A percentile compares a stretch with the other conserved stretches of the same genome.
Conservation (phyloP, 2,888 invertebrate species). For the Holacanthella duospinosa region DNA sequence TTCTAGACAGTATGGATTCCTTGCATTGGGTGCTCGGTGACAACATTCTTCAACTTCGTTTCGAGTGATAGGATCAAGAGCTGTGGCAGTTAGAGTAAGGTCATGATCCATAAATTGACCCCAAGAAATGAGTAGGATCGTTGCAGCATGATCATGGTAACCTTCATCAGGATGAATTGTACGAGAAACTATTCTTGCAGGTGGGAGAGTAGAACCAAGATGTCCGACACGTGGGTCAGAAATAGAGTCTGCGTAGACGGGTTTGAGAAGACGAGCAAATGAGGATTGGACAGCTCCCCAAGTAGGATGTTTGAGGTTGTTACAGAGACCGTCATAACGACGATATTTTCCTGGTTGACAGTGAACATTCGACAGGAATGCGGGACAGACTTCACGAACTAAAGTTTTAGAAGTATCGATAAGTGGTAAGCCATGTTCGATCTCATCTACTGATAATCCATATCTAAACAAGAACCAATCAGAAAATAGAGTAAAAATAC, state of each 20-base stretch:
- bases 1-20: constrained; percentile 84
- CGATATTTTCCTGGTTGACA: constrained; percentile 81
- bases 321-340: constrained; percentile 76
- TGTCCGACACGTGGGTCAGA: constrained; percentile 69
- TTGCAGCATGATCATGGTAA: constrained; percentile 85
- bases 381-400: constrained; percentile 75
- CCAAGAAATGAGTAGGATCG: constrained; percentile 88
- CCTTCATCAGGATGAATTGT: constrained; percentile 88
- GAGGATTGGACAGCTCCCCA: constrained; percentile 80
- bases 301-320: constrained; percentile 74
- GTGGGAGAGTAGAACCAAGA: constrained; percentile 64
- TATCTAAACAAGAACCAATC: constrained; percentile 46
- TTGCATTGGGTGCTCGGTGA: constrained; percentile 64
- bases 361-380: constrained; percentile 74
- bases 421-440: constrained; percentile 72
- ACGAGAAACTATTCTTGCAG: constrained; percentile 72
- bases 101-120: constrained; percentile 94
- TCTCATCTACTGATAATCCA: constrained; percentile 70
- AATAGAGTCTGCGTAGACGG: constrained; percentile 74
- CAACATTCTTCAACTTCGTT: constrained; percentile 89
- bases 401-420: constrained; percentile 80
- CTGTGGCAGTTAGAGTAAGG: constrained; percentile 76
- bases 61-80: constrained; percentile 70
- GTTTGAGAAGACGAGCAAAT: constrained; percentile 69
- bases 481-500: too few species aligned